phyloP scores from a whole-genome alignment of 2,888 invertebrate species.

The Nephrocerus scutellatus region DNA sequence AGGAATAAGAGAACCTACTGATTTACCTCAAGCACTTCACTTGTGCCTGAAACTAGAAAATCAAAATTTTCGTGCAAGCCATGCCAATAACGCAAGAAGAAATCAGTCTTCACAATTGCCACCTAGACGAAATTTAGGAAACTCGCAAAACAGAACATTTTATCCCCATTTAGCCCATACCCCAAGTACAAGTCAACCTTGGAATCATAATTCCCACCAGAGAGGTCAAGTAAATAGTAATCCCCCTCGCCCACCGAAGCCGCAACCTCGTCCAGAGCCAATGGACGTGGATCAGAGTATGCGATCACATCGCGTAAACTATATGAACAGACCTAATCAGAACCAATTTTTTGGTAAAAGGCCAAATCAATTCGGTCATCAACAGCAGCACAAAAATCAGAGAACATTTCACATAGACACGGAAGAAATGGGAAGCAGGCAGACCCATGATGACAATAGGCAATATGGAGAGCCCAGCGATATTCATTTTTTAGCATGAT shows the following conservation, averaged over 20 bases:
- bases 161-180: slow-evolving; percentile 13
- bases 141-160: slow-evolving; percentile 6
- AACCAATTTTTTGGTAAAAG: slow-evolving; percentile 1
- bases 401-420: slow-evolving; percentile 13
- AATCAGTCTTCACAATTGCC: slow-evolving; percentile 3
- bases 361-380: background rate
- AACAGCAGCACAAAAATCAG: slow-evolving; percentile 3
- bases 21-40: background rate
- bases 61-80: slow-evolving; percentile 9
- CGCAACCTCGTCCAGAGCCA: slow-evolving; percentile 7
- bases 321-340: slow-evolving; percentile 11
- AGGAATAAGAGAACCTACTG: slow-evolving; percentile 1
- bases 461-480: slow-evolving; percentile 8
- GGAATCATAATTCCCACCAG: background rate
- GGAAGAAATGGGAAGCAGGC: background rate
- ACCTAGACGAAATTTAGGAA: slow-evolving; percentile 5
- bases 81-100: slow-evolving; percentile 2
- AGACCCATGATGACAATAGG: background rate
- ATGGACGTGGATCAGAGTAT: slow-evolving; percentile 9
- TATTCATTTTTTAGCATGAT: slow-evolving; percentile 11
- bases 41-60: slow-evolving; percentile 6
- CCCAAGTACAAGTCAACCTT: slow-evolving; percentile 8
- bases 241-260: slow-evolving; percentile 9
- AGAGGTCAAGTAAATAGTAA: background rate
- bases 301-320: slow-evolving; percentile 7